phyloP scores from a whole-genome alignment of 2,888 invertebrate genomes.

The Oegoconia quadripuncta region DNA sequence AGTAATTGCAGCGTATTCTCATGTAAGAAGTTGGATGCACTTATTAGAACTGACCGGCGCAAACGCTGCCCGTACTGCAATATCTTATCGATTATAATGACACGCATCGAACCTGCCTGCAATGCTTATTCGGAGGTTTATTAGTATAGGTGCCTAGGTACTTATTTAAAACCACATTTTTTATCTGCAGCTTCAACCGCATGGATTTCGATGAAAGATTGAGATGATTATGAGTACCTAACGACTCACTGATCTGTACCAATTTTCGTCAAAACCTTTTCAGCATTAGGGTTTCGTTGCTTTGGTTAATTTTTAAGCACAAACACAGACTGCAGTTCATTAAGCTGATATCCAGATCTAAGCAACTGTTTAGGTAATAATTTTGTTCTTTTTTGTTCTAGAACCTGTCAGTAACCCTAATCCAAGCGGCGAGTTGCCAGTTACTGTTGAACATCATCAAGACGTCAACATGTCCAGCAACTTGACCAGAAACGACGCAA shows the following conservation, averaged over 20 bases:
- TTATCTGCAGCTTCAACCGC: no score
- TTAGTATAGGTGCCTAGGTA: constrained; percentile 32
- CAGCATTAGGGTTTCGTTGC: no score
- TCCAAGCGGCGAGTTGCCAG: constrained; percentile 80
- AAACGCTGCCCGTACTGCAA: constrained; percentile 41
- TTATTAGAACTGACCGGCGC: constrained; percentile 37
- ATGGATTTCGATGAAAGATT: no score
- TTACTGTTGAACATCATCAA: constrained; percentile 88
- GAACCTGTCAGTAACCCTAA: constrained; percentile 67
- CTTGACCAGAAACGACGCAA: constrained; percentile 87
- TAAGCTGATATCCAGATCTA: not conserved
- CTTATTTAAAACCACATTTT: no score
- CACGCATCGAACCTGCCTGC: constrained; percentile 37
- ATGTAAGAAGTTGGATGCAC: constrained; percentile 40
- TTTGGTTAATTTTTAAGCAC: not conserved
- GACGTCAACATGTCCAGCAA: constrained; percentile 84
- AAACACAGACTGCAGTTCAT: not conserved
- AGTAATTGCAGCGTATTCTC: constrained; percentile 58
- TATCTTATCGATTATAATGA: constrained; percentile 64
- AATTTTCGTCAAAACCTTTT: no score
- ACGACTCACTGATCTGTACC: no score
- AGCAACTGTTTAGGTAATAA: not conserved
- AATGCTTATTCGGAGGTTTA: constrained; percentile 46
- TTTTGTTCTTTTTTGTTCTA: constrained; percentile 43
- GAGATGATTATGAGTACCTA: no score